These are phyloP conservation scores for Eurytoma californica DNA, from an alignment of 2,888 invertebrate species.

Conservation along the genomic window DNA sequence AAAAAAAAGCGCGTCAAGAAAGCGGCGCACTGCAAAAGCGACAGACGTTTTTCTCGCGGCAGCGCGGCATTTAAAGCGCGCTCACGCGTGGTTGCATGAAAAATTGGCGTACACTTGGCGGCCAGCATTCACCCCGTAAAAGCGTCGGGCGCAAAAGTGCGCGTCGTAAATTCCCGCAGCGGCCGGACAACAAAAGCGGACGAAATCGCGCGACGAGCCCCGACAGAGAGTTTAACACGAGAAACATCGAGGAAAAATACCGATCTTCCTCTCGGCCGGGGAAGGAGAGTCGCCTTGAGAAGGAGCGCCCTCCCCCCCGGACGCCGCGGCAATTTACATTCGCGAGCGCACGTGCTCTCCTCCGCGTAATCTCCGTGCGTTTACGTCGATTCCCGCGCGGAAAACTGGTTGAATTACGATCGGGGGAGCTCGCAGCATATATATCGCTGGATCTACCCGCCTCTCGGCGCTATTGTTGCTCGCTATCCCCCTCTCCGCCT, in stretches of 20 bases:
- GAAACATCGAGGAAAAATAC: slow-evolving; percentile 4
- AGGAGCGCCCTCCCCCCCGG: not conserved
- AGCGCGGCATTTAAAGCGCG: too few species aligned
- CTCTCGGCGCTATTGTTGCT: slow-evolving; percentile 2
- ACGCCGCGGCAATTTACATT: slow-evolving; percentile 33
- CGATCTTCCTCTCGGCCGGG: slow-evolving; percentile 2
- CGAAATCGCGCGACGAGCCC: not conserved
- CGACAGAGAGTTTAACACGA: not conserved
- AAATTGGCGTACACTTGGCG: not conserved
- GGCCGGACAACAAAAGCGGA: not conserved
- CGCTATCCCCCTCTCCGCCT: not conserved
- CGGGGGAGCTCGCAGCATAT: slow-evolving; percentile 9
- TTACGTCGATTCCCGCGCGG: slow-evolving; percentile 29
- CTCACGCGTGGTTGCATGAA: not conserved
- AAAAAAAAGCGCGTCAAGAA: too few species aligned
- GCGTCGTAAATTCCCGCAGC: not conserved
- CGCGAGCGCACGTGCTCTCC: not conserved
- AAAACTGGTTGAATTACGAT: slow-evolving; percentile 48
- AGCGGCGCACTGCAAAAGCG: too few species aligned
- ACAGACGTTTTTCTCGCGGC: too few species aligned
- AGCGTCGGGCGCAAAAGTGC: slow-evolving; percentile 1
- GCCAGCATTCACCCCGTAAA: not conserved
- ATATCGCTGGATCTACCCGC: not conserved
- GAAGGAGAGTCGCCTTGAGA: slow-evolving; percentile 26
- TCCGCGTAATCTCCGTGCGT: slow-evolving; percentile 2